Base-by-base conservation (phyloP, 2,113 vertebrate genomes). In the Haemorhous mexicanus region DNA sequence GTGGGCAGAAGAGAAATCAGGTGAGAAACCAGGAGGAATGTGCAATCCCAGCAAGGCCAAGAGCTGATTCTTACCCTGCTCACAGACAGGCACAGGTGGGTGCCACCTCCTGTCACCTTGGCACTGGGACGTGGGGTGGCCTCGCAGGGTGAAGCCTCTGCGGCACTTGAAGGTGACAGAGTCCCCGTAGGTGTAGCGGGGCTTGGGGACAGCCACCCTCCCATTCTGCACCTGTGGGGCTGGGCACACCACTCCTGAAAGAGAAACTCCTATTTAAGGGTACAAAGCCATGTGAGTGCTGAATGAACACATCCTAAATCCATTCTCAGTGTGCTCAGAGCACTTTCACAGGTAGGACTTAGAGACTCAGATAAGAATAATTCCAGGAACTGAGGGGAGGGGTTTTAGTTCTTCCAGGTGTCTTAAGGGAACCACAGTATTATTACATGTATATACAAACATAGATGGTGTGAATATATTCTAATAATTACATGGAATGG, bases 91-190 rank as follows among this genome's bases (percentile, higher is more conserved):
- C 1, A 53, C 6, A 1, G 97, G 64, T 6, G 97, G 97, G 28
- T 95, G 81, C 97, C 97, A 98, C 2, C 50, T 94, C 13, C 47
- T 28, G 52, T 96, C 23, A 4, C 93, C 96, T 26, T 16, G 96
- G 94, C 98, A 98, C 76, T 75, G 97, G 47, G 96, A 75, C 6
- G 32, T 80, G 77, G 2, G 11, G 24, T 93, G 93, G 85, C 97
- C 98, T 53, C 70, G 89, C 92, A 98, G 26, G 76, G 87, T 93
- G 86, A 97, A 98, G 35, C 97, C 98, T 37, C 35, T 0, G 3
- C 1, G 18, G 93, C 98, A 98, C 41, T 14, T 23, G 7, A 98
- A 91, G 21, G 46, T 89, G 47, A 98, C 92, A 2, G 37, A 96
- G 26, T 97, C 96, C 10, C 95, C 63, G 90, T 96, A 97, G 15